phyloP scores from a whole-genome alignment of 2,797 vertebrate genomes.

The Sebastiscus tertius region DNA sequence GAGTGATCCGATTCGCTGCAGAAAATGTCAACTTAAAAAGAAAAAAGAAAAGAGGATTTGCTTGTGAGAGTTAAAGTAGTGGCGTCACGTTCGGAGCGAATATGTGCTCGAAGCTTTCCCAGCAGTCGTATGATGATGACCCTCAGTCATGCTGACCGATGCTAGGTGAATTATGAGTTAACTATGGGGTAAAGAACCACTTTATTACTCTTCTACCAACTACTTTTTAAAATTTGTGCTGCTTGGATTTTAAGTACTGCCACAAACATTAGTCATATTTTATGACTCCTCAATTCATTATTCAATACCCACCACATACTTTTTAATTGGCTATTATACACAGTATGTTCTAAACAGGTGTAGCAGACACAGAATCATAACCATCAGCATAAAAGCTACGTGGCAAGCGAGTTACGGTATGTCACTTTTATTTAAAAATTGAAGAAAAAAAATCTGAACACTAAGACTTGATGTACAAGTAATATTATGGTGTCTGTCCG shows the following conservation, averaged over 20 bases:
- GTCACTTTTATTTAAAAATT: not conserved
- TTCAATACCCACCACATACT: not conserved
- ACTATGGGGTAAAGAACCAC: slow-evolving; percentile 65
- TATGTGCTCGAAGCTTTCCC: not conserved
- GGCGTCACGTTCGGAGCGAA: not conserved
- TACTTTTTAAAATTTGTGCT: slow-evolving; percentile 39
- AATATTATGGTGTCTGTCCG: not conserved
- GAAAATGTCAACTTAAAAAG: not conserved
- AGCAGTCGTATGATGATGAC: not conserved
- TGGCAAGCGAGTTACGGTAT: not conserved
- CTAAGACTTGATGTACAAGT: slow-evolving; percentile 39
- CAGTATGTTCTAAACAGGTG: slow-evolving; percentile 21
- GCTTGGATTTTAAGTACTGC: slow-evolving; percentile 42
- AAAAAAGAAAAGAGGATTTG: not conserved
- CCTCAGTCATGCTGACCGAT: not conserved
- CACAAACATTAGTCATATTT: slow-evolving; percentile 23
- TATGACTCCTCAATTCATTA: not conserved
- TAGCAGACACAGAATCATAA: slow-evolving; percentile 27
- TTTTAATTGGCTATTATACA: slow-evolving; percentile 16
- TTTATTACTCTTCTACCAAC: slow-evolving; percentile 48
- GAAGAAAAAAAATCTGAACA: slow-evolving; percentile 25
- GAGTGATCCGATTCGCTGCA: not conserved
- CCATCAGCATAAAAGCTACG: slow-evolving; percentile 35
- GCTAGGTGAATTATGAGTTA: slow-evolving; percentile 4
- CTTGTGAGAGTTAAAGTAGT: not conserved